Base-by-base conservation (phyloP, 2,888 invertebrate genomes). In the Aspidapion aeneum region DNA sequence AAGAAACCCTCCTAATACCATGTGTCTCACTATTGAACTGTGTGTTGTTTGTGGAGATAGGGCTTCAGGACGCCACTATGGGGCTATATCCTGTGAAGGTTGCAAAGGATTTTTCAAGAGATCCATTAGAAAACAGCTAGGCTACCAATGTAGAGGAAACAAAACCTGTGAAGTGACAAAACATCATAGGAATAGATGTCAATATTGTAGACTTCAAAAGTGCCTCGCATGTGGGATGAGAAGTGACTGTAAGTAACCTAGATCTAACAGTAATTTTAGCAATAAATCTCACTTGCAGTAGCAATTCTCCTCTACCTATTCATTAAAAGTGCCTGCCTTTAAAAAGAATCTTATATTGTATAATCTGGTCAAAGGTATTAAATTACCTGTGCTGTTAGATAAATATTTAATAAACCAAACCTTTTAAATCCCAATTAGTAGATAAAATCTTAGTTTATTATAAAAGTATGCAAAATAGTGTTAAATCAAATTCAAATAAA, bases 161-260 rank as follows among this genome's bases (percentile, higher is more conserved):
- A 96, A 96, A 85, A 95, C 95, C 82, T 98, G 98, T 77, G 96
- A 97, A 80, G 97, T 98, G 69, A 98, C 96, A 62, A 99, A 99
- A 81, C 96, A 98, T 77, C 98, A 98, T 79, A 87, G 98, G 66
- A 98, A 98, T 84, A 87, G 98, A 63, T 98, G 98, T 82, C 98
- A 98, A 84, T 98, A 96, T 84, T 98, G 98, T 80, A 88, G 98
- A 58, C 86, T 99, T 69, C 96, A 98, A 82, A 98, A 98, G 84
- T 98, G 98, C 79, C 86, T 98, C 62, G 90, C 93, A 51, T 96
- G 96, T 85, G 98, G 98, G 75, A 98, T 98, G 98, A 86, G 98
- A 81, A 96, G 96, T 84, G 98, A 98, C 88, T 97, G 98, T 98
- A 90, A 91, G 90, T 82, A 55, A 22, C 35, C 35, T 35, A 35